phyloP scores from a whole-genome alignment of 2,797 vertebrate species.

The Enteromius treurensis region DNA sequence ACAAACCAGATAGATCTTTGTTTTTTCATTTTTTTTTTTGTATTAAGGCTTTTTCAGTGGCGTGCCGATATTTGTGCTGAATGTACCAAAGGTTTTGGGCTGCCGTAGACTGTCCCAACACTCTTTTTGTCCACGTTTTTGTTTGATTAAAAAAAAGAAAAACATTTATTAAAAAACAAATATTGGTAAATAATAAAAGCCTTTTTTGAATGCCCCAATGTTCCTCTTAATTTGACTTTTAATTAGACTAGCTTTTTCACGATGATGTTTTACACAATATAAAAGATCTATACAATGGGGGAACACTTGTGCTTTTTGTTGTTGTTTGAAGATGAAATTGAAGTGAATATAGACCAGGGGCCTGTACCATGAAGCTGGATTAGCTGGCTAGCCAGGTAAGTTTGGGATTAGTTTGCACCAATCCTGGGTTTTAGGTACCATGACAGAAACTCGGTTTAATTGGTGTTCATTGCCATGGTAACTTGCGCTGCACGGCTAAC shows the following conservation, averaged over 20 bases:
- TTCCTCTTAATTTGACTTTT: slow-evolving; percentile 1
- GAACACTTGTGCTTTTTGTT: not conserved
- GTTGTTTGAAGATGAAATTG: not conserved
- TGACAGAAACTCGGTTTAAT: too few relatives aligned
- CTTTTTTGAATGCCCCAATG: not conserved
- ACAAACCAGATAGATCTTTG: not conserved
- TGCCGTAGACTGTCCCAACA: slow-evolving; percentile 20
- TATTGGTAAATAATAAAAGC: not conserved
- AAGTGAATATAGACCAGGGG: too few relatives aligned
- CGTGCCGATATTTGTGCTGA: slow-evolving; percentile 76
- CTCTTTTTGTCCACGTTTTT: slow-evolving; percentile 7
- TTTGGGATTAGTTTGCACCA: too few relatives aligned
- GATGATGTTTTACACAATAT: slow-evolving; percentile 6
- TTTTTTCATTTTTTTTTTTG: not conserved
- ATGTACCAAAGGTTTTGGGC: slow-evolving; percentile 80
- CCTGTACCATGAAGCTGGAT: too few relatives aligned
- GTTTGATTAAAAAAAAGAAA: slow-evolving; percentile 11
- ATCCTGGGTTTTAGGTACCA: too few relatives aligned
- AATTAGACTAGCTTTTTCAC: slow-evolving; percentile 17
- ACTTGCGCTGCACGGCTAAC: too few relatives aligned
- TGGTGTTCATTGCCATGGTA: too few relatives aligned
- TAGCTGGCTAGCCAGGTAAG: too few relatives aligned
- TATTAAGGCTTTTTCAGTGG: slow-evolving; percentile 12
- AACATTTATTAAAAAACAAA: not conserved
- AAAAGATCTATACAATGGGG: not conserved